phyloP scores from a whole-genome alignment of 2,113 vertebrate species.

The Tyto alba region DNA sequence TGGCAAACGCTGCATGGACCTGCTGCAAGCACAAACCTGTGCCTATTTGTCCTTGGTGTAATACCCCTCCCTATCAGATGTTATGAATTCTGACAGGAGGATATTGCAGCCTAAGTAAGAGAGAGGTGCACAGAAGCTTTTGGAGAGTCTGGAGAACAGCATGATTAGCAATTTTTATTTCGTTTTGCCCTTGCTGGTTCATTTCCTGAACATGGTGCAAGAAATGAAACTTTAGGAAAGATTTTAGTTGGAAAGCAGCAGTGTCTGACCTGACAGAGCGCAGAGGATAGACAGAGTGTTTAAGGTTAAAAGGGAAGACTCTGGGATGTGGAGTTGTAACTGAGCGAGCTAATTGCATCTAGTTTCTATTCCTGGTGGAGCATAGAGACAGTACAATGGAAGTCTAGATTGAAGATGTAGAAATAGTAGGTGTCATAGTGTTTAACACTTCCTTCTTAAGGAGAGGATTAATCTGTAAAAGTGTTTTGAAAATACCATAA shows the following conservation, averaged over 20 bases:
- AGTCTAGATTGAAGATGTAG: neutral
- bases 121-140: neutral
- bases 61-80: neutral
- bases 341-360: neutral
- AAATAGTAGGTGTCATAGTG: neutral
- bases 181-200: neutral
- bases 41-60: neutral
- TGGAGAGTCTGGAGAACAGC: neutral
- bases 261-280: neutral
- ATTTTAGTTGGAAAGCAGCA: neutral
- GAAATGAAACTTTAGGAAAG: neutral
- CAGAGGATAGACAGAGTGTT: neutral
- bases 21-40: neutral
- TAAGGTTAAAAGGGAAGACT: too few relatives aligned
- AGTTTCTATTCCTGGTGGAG: neutral
- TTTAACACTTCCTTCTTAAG: neutral
- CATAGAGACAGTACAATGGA: neutral
- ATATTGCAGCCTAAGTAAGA: neutral
- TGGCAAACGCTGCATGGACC: neutral
- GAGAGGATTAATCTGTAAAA: neutral
- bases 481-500: neutral
- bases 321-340: accelerated
- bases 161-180: neutral
- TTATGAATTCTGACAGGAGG: neutral
- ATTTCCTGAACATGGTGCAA: neutral